Evolutionary conservation across 2,888 invertebrate genomes (phyloP).

Genomic region (Anagyrus pseudococci): DNA sequence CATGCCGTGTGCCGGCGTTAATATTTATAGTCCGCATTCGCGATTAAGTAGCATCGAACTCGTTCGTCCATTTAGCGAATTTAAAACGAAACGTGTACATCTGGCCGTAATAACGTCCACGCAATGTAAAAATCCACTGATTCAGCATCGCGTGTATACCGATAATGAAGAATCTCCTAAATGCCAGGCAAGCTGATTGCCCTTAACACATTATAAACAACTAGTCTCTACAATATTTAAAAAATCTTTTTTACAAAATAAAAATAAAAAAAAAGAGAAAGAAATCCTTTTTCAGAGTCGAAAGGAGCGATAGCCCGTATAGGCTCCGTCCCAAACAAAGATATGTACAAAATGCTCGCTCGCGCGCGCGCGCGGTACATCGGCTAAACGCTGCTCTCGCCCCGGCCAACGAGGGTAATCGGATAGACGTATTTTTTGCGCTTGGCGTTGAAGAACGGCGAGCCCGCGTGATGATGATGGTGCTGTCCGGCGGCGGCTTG

Average conservation of each 20-base stretch:
- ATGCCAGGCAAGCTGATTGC: not conserved
- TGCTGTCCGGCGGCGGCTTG: conserved; percentile 23
- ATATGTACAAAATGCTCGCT: not conserved
- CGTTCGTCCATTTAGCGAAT: too few species aligned
- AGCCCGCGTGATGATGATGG: conserved; percentile 50
- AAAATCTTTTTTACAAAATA: not conserved
- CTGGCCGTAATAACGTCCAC: too few species aligned
- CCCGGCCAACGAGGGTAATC: conserved; percentile 63
- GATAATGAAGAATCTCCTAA: too few species aligned
- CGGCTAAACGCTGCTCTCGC: conserved; percentile 65
- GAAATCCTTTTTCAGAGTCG: not conserved
- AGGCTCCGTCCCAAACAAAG: not conserved
- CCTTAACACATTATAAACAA: not conserved
- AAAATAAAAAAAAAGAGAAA: not conserved
- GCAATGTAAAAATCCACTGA: too few species aligned
- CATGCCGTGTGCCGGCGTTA: too few species aligned
- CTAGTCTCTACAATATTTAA: not conserved
- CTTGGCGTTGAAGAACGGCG: conserved; percentile 67
- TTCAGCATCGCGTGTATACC: too few species aligned
- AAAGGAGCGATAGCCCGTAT: not conserved
- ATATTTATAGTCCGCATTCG: too few species aligned
- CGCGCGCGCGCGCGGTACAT: not conserved
- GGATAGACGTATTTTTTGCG: conserved; percentile 72
- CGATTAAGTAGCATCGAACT: too few species aligned
- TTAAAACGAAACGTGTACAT: too few species aligned